Percentiles rank a stretch among this genome's conserved stretches.
phyloP scores from a whole-genome alignment of 2,113 vertebrate species.

The Saguinus imperator region DNA sequence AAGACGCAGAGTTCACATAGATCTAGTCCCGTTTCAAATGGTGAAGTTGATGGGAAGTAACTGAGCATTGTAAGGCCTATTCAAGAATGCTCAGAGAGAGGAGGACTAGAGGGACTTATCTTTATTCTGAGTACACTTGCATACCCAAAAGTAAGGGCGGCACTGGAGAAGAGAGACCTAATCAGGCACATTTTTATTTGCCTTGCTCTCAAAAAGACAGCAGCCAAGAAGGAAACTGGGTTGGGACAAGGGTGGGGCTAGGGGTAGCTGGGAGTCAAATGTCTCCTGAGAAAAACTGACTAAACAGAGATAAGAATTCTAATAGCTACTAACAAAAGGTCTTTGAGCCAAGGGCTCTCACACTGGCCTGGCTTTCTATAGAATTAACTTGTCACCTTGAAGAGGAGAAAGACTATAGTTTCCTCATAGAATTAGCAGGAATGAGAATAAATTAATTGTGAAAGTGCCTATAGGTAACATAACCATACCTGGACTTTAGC shows the following conservation, averaged over 20 bases:
- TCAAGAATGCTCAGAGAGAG: not conserved
- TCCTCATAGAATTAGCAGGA: not conserved
- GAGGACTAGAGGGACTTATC: not conserved
- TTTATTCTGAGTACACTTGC: not conserved
- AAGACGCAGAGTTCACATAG: not conserved
- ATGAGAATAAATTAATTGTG: not conserved
- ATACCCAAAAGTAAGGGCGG: not conserved
- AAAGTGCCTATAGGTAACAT: not conserved
- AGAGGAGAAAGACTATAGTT: not conserved
- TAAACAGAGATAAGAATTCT: not conserved
- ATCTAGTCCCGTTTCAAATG: not conserved
- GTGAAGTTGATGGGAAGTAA: not conserved
- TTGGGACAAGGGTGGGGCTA: not conserved
- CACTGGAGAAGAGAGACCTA: not conserved
- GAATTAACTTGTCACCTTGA: not conserved
- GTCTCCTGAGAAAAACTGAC: not conserved
- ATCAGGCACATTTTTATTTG: not conserved
- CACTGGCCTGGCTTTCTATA: not conserved
- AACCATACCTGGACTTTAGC: not conserved
- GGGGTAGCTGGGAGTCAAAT: not conserved
- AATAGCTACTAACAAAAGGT: not conserved
- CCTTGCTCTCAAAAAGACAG: not conserved
- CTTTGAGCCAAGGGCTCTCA: not conserved
- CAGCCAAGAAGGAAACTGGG: not conserved
- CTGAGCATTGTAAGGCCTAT: not conserved